A percentile compares a stretch with the other conserved stretches of the same genome.
Evolutionary conservation across 2,888 invertebrate species (phyloP).

Genomic region (Cancer borealis): DNA sequence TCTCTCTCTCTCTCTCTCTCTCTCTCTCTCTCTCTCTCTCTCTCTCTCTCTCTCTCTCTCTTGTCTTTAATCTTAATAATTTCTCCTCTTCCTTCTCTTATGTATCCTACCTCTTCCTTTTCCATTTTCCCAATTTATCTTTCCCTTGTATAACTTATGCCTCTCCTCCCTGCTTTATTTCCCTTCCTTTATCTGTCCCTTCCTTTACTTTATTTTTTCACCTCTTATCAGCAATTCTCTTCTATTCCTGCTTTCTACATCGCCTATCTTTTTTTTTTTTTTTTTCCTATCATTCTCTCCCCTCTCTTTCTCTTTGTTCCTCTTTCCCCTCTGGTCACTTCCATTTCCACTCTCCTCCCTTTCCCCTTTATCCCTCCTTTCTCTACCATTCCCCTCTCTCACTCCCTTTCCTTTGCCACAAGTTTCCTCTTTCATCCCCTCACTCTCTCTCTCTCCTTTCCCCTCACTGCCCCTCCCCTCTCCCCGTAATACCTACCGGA

Average conservation of each 20-base stretch:
- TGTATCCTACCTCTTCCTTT: neutral
- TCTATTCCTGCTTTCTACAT: neutral
- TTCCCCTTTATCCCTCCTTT: neutral
- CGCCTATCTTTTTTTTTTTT: neutral
- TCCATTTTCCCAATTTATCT: neutral
- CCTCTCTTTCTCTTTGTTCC: neutral
- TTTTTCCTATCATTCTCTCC: neutral
- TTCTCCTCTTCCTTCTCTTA: neutral
- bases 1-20: constrained; percentile 50
- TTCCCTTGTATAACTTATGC: too few species aligned
- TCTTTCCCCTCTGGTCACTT: neutral
- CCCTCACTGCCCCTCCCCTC: neutral
- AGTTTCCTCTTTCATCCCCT: neutral
- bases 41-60: constrained; percentile 41
- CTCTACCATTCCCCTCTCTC: neutral
- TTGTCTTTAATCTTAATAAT: neutral
- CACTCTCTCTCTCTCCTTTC: neutral
- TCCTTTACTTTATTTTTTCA: neutral
- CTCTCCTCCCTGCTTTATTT: neutral
- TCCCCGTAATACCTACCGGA: neutral
- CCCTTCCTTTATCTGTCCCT: neutral
- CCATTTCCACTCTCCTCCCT: neutral
- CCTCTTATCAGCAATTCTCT: neutral
- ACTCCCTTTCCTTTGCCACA: neutral
- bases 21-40: constrained; percentile 46